Conservation (phyloP, 1,140 invertebrate species). For the Lucilia cuprina region DNA sequence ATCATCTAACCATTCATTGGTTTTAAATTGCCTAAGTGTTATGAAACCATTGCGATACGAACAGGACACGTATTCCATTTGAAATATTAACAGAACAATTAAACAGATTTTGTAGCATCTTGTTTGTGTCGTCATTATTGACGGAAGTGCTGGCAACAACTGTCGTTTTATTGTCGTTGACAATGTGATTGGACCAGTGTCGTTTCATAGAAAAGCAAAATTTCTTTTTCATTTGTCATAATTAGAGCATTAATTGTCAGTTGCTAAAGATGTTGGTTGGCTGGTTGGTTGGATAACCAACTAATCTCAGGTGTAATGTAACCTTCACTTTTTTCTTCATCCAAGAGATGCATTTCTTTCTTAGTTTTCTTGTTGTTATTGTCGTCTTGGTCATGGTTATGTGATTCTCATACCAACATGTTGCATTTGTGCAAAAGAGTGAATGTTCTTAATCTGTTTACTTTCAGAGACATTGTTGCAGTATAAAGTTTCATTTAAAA, state of each 20-base stretch:
- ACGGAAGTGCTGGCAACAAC: slow-evolving; percentile 53
- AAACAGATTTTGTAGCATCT: slow-evolving; percentile 41
- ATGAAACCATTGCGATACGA: slow-evolving; percentile 45
- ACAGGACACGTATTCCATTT: slow-evolving; percentile 44
- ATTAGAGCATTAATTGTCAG: slow-evolving; percentile 61
- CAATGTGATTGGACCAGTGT: not conserved
- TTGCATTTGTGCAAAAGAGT: not conserved
- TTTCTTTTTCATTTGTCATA: slow-evolving; percentile 44
- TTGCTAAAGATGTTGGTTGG: slow-evolving; percentile 24
- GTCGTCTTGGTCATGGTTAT: not conserved
- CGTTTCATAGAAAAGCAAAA: not conserved
- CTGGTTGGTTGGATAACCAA: not conserved
- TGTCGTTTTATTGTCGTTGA: not conserved
- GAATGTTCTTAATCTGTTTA: not conserved
- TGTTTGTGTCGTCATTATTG: slow-evolving; percentile 58
- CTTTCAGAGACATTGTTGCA: not conserved
- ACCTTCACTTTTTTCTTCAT: slow-evolving; percentile 57
- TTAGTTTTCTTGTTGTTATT: not conserved
- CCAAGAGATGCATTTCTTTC: not conserved
- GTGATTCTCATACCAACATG: not conserved
- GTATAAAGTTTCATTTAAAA: not conserved
- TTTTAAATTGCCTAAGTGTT: slow-evolving; percentile 39
- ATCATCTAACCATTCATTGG: slow-evolving; percentile 39
- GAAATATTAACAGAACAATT: slow-evolving; percentile 56
- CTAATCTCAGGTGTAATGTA: slow-evolving; percentile 45